phyloP scores from a whole-genome alignment of 2,888 invertebrate species.

The Dryomyza anilis region DNA sequence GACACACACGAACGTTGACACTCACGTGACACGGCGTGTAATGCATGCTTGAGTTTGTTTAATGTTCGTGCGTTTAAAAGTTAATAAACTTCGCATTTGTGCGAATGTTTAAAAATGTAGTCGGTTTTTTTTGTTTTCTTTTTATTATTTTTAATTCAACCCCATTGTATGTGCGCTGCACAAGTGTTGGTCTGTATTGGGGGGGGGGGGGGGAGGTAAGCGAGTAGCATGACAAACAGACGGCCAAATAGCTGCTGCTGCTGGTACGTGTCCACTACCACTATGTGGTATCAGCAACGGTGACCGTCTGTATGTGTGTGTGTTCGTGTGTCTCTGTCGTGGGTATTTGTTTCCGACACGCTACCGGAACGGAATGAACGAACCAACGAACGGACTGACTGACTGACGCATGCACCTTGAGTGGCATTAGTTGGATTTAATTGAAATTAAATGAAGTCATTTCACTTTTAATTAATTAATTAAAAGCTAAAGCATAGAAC shows the following conservation, averaged over 20 bases:
- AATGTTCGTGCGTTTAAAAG: slow-evolving; percentile 32
- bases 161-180: not conserved
- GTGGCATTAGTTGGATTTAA: slow-evolving; percentile 15
- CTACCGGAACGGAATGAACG: too few relatives aligned
- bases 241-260: too few relatives aligned
- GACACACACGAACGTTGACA: not conserved
- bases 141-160: not conserved
- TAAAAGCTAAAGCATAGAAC: too few relatives aligned
- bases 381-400: too few relatives aligned
- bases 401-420: not conserved
- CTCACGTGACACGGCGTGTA: slow-evolving; percentile 14
- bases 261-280: too few relatives aligned
- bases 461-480: slow-evolving; percentile 27
- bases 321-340: too few relatives aligned
- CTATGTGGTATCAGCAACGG: too few relatives aligned
- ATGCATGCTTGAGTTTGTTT: slow-evolving; percentile 27
- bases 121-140: not conserved
- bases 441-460: slow-evolving; percentile 27
- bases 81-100: slow-evolving; percentile 29
- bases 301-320: too few relatives aligned
- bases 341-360: too few relatives aligned
- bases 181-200: not conserved
- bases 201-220: not conserved
- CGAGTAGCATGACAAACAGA: not conserved
- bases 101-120: not conserved